phyloP scores from a whole-genome alignment of 2,113 vertebrate species.

The Gobio gobio region DNA sequence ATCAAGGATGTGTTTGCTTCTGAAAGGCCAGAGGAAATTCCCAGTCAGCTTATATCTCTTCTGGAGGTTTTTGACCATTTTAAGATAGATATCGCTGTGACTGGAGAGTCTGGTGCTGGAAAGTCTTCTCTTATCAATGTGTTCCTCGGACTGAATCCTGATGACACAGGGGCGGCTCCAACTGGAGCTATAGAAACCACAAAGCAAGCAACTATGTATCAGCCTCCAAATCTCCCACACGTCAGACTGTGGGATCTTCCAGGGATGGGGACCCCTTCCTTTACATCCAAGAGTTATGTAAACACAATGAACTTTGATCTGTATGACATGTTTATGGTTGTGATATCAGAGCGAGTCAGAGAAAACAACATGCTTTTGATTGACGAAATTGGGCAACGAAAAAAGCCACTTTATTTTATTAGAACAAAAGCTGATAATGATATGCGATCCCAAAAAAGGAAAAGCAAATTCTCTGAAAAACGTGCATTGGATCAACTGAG shows the following conservation, averaged over 20 bases:
- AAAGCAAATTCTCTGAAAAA: slow-evolving; percentile 20
- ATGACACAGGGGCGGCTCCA: slow-evolving; percentile 48
- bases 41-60: not conserved
- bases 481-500: slow-evolving; percentile 37
- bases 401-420: slow-evolving; percentile 75
- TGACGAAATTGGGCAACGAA: slow-evolving; percentile 55
- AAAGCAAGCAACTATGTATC: slow-evolving; percentile 61
- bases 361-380: slow-evolving; percentile 55
- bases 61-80: slow-evolving; percentile 36
- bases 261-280: slow-evolving; percentile 70
- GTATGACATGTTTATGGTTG: slow-evolving; percentile 56
- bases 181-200: slow-evolving; percentile 77
- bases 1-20: slow-evolving; percentile 31
- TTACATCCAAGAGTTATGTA: slow-evolving; percentile 69
- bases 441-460: slow-evolving; percentile 57
- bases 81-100: slow-evolving; percentile 60
- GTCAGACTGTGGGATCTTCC: slow-evolving; percentile 78
- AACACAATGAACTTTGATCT: slow-evolving; percentile 61
- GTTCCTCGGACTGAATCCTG: slow-evolving; percentile 49
- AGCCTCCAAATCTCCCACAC: slow-evolving; percentile 63
- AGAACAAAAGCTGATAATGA: slow-evolving; percentile 75
- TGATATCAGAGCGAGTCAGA: slow-evolving; percentile 53
- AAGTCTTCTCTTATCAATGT: slow-evolving; percentile 64
- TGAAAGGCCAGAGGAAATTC: slow-evolving; percentile 12
- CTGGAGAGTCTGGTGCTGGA: slow-evolving; percentile 57